phyloP scores from a whole-genome alignment of 2,888 invertebrate genomes.

The Eulithis prunata region DNA sequence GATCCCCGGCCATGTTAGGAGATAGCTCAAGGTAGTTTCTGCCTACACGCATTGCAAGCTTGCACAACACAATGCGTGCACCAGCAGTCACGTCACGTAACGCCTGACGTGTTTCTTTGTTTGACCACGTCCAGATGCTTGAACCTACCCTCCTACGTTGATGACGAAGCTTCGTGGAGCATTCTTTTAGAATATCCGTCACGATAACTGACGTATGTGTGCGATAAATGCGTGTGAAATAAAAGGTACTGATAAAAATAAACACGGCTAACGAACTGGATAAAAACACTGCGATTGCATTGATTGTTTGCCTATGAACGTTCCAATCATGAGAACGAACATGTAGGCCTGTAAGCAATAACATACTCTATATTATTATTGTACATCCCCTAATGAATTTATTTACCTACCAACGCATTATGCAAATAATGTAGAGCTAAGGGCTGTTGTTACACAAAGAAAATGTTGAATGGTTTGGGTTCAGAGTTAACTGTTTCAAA shows the following conservation, averaged over 20 bases:
- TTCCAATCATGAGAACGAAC: slow-evolving; percentile 74
- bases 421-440: slow-evolving; percentile 35
- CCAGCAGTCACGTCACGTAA: slow-evolving; percentile 45
- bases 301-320: slow-evolving; percentile 76
- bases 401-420: slow-evolving; percentile 31
- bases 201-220: slow-evolving; percentile 25
- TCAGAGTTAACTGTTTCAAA: slow-evolving; percentile 42
- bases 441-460: slow-evolving; percentile 31
- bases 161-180: slow-evolving; percentile 23
- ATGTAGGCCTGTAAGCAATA: slow-evolving; percentile 35
- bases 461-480: slow-evolving; percentile 29
- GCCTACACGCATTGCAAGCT: slow-evolving; percentile 47
- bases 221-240: slow-evolving; percentile 40
- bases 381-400: slow-evolving; percentile 22
- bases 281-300: slow-evolving; percentile 54
- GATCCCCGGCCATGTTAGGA: slow-evolving; percentile 52
- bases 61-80: slow-evolving; percentile 47
- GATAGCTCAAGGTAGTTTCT: slow-evolving; percentile 54
- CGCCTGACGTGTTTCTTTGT: slow-evolving; percentile 41
- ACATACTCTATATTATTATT: slow-evolving; percentile 41
- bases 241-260: slow-evolving; percentile 33
- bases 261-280: slow-evolving; percentile 17
- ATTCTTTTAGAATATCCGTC: slow-evolving; percentile 21
- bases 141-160: slow-evolving; percentile 19
- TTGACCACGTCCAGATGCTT: slow-evolving; percentile 36